Percentiles rank a stretch among this genome's conserved stretches.
These are phyloP conservation scores for Caenorhabditis macrosperma DNA, from an alignment of 2,888 invertebrate genomes.

Conservation along the genomic window DNA sequence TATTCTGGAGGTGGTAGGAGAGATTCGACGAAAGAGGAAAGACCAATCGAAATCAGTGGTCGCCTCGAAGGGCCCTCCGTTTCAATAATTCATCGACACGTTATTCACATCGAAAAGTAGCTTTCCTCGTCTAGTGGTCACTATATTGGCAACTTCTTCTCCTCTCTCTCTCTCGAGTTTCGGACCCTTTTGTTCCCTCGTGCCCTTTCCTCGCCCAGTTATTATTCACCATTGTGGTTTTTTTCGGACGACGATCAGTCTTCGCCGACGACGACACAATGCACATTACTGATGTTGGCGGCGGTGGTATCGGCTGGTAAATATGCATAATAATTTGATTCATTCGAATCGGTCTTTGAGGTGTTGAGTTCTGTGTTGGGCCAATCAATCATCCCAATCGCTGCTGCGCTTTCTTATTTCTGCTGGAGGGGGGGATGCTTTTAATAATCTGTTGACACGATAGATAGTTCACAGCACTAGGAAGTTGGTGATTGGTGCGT, in stretches of 20 bases:
- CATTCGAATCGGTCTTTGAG: neutral
- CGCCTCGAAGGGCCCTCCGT: neutral
- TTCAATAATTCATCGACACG: conserved; percentile 46
- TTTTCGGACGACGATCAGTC: neutral
- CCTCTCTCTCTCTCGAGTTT: neutral
- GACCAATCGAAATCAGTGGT: neutral
- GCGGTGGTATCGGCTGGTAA: neutral
- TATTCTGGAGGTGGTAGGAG: neutral
- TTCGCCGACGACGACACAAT: neutral
- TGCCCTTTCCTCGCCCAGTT: neutral
- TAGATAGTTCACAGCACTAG: neutral
- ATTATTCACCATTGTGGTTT: neutral
- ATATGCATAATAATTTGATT: neutral
- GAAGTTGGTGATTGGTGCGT: neutral
- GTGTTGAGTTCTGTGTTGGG: neutral
- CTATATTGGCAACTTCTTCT: neutral
- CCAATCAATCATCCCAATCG: neutral
- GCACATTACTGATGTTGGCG: neutral
- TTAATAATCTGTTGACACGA: neutral
- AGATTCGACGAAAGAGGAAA: neutral
- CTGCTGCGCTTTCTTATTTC: neutral
- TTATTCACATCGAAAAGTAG: conserved; percentile 26
- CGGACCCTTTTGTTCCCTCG: neutral
- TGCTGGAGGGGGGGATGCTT: neutral
- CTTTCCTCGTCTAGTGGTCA: conserved; percentile 23